These are phyloP conservation scores for Perognathus longimembris DNA, from an alignment of 2,113 vertebrate genomes.

Conservation along the genomic window DNA sequence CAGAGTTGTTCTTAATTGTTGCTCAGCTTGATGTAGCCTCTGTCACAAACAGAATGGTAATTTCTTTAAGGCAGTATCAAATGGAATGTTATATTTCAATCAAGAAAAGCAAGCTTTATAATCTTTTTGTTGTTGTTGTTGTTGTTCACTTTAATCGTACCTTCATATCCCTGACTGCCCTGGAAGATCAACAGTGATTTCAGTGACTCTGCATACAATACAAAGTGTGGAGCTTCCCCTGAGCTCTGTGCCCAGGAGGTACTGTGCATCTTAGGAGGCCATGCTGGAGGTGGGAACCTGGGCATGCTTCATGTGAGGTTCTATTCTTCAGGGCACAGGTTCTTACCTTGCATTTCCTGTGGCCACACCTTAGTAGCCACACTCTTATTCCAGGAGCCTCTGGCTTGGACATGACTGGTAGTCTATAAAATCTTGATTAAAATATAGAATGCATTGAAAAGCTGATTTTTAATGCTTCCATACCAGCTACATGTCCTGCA, in stretches of 20 bases:
- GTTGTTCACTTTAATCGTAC: conserved; percentile 69
- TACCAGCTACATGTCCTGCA: conserved; percentile 45
- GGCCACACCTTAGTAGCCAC: not conserved
- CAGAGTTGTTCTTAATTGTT: conserved; percentile 80
- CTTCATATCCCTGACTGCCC: conserved; percentile 64
- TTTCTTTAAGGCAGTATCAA: conserved; percentile 79
- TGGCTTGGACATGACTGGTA: not conserved
- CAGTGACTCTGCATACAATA: conserved; percentile 61
- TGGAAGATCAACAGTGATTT: conserved; percentile 69
- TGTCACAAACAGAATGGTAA: conserved; percentile 65
- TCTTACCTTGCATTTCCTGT: not conserved
- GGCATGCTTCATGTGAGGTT: not conserved
- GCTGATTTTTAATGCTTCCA: conserved; percentile 38
- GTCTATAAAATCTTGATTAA: conserved; percentile 3
- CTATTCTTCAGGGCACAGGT: not conserved
- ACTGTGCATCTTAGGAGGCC: not conserved
- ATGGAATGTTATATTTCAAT: conserved; percentile 77
- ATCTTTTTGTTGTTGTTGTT: conserved; percentile 49
- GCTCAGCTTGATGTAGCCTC: conserved; percentile 81
- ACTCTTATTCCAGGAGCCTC: not conserved
- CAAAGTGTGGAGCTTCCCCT: conserved; percentile 54
- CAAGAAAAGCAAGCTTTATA: conserved; percentile 79
- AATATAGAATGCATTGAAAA: not conserved
- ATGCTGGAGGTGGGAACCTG: not conserved
- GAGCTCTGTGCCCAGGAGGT: conserved; percentile 49